phyloP scores from a whole-genome alignment of 2,888 invertebrate species.

The Alcis repandata region DNA sequence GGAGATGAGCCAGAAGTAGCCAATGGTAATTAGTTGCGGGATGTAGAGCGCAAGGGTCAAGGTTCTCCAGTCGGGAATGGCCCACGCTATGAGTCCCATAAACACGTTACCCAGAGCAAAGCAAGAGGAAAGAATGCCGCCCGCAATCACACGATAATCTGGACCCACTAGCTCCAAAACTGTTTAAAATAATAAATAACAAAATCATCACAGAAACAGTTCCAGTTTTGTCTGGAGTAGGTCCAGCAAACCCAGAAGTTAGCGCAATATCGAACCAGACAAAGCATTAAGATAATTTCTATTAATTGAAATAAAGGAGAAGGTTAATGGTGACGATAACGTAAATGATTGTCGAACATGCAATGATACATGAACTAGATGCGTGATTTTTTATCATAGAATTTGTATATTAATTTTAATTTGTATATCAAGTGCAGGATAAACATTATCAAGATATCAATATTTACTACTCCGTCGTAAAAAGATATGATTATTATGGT shows the following conservation, averaged over 20 bases:
- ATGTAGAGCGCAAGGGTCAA: constrained; percentile 89
- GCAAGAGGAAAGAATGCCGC: constrained; percentile 89
- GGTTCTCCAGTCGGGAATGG: constrained; percentile 89
- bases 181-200: constrained; percentile 55
- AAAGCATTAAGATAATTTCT: too few species aligned
- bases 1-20: constrained; percentile 89
- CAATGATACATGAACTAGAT: background rate
- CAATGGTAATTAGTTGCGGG: constrained; percentile 89
- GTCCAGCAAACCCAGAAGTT: too few species aligned
- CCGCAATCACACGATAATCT: constrained; percentile 89
- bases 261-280: too few species aligned
- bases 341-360: too few species aligned
- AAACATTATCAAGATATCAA: constrained; percentile 1
- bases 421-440: background rate
- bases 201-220: background rate
- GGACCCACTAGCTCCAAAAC: constrained; percentile 92
- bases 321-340: background rate
- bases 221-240: background rate
- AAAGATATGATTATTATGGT: background rate
- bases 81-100: constrained; percentile 90
- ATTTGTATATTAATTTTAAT: background rate
- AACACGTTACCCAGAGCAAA: constrained; percentile 90
- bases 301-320: too few species aligned
- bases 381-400: background rate
- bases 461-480: constrained; percentile 7